A percentile compares a stretch with the other conserved stretches of the same genome.
phyloP scores from a whole-genome alignment of 2,888 invertebrate species.

The Synanthedon myopaeformis region DNA sequence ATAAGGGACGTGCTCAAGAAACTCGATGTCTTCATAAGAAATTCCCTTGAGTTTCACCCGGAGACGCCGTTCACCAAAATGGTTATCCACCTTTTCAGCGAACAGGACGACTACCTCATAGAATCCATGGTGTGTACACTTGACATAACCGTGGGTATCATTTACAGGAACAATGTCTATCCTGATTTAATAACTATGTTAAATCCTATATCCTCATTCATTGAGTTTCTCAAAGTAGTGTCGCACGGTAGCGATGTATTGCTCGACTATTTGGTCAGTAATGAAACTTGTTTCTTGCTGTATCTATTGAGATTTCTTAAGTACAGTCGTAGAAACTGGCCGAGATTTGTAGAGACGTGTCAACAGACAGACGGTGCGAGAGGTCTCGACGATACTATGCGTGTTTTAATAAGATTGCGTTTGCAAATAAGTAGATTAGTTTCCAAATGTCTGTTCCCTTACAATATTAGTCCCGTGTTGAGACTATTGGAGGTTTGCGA shows the following conservation, averaged over 20 bases:
- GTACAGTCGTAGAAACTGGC: conserved; percentile 86
- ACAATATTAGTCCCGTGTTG: conserved; percentile 89
- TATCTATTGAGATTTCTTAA: conserved; percentile 88
- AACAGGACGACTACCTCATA: conserved; percentile 91
- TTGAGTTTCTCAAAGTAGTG: conserved; percentile 86
- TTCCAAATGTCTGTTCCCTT: conserved; percentile 85
- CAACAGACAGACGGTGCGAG: conserved; percentile 70
- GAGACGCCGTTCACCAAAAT: conserved; percentile 90
- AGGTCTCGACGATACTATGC: conserved; percentile 85
- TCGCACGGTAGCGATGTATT: conserved; percentile 84
- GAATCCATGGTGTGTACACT: conserved; percentile 93
- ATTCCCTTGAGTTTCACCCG: conserved; percentile 85
- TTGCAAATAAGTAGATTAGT: conserved; percentile 86
- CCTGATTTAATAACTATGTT: conserved; percentile 85
- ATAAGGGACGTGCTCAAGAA: conserved; percentile 86
- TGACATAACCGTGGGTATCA: conserved; percentile 88
- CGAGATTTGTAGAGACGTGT: conserved; percentile 83
- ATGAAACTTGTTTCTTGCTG: conserved; percentile 89
- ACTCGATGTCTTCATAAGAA: conserved; percentile 84
- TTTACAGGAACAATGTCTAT: conserved; percentile 83
- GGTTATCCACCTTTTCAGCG: conserved; percentile 87
- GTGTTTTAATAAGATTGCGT: conserved; percentile 81
- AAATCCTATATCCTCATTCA: conserved; percentile 88
- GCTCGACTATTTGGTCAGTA: conserved; percentile 87
- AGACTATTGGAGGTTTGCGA: conserved; percentile 87